These are phyloP conservation scores for Hypsibius dujardini DNA, from an alignment of 1,140 invertebrate genomes.

Conservation along the genomic window DNA sequence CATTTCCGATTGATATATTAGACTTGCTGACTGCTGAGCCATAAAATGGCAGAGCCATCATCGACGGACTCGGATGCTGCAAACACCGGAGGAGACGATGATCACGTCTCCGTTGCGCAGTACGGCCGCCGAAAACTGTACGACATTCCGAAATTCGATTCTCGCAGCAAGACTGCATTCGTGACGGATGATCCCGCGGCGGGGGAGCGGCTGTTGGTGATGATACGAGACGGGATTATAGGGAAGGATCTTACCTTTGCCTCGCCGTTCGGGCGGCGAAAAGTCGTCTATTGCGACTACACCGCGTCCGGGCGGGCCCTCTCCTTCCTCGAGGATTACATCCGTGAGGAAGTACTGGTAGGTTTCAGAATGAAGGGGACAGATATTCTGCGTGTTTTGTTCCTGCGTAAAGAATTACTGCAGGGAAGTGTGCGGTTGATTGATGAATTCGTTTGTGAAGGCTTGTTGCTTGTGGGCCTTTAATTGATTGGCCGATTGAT, in stretches of 20 bases:
- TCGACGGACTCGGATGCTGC: too few relatives aligned
- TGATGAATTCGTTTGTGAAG: too few relatives aligned
- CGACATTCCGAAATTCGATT: slow-evolving; percentile 31
- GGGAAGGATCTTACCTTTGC: slow-evolving; percentile 56
- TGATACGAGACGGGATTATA: slow-evolving; percentile 58
- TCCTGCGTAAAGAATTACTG: too few relatives aligned
- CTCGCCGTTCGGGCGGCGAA: slow-evolving; percentile 58
- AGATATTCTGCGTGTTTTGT: not conserved
- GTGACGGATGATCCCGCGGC: slow-evolving; percentile 35
- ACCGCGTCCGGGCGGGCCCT: slow-evolving; percentile 59
- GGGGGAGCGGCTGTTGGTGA: slow-evolving; percentile 53
- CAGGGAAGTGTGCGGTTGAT: too few relatives aligned
- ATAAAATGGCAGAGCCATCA: too few relatives aligned
- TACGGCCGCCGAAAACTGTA: slow-evolving; percentile 36
- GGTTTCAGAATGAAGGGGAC: not conserved
- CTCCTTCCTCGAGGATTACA: slow-evolving; percentile 70
- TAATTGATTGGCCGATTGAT: too few relatives aligned
- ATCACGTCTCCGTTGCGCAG: not conserved
- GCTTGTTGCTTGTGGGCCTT: too few relatives aligned
- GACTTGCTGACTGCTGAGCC: too few relatives aligned
- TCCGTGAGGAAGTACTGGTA: slow-evolving; percentile 52
- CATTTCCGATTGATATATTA: too few relatives aligned
- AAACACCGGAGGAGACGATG: too few relatives aligned
- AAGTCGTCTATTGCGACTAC: slow-evolving; percentile 69
- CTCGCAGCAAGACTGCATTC: not conserved